Evolutionary conservation across 2,888 invertebrate species (phyloP).

Genomic region (Pandemis corylana): DNA sequence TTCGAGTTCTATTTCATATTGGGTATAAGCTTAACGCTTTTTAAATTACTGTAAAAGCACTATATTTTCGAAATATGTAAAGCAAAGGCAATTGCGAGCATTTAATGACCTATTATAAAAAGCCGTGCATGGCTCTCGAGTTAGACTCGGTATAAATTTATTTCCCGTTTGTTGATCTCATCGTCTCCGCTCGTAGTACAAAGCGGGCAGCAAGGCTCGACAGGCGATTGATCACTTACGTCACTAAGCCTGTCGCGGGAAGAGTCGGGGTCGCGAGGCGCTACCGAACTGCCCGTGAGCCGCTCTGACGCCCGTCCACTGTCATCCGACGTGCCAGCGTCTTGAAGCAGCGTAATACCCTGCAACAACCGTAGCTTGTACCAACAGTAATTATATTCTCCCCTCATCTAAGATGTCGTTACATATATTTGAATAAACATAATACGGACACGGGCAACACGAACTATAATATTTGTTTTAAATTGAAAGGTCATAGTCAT

Average conservation of each 20-base stretch:
- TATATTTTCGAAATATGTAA: background rate
- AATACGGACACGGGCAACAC: background rate
- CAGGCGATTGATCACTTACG: constrained; percentile 85
- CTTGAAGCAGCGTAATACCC: constrained; percentile 90
- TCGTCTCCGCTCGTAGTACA: constrained; percentile 41
- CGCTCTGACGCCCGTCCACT: constrained; percentile 93
- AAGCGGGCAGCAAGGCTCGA: constrained; percentile 41
- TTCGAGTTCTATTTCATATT: background rate
- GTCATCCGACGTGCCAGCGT: constrained; percentile 94
- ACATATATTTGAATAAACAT: background rate
- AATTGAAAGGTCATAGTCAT: background rate
- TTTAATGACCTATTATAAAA: background rate
- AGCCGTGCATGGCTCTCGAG: background rate
- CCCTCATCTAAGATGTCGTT: background rate
- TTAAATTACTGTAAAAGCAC: background rate
- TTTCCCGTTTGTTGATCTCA: constrained; percentile 32
- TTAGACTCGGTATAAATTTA: background rate
- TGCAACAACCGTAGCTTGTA: constrained; percentile 70
- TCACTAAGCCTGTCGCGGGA: constrained; percentile 94
- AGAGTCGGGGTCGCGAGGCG: constrained; percentile 91
- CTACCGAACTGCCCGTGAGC: constrained; percentile 90
- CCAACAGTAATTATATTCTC: constrained; percentile 19
- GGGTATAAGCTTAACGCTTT: background rate
- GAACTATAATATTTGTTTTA: background rate
- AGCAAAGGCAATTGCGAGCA: constrained; percentile 4